Base-by-base conservation (phyloP, 2,797 vertebrate species). In the Sciurus vulgaris region DNA sequence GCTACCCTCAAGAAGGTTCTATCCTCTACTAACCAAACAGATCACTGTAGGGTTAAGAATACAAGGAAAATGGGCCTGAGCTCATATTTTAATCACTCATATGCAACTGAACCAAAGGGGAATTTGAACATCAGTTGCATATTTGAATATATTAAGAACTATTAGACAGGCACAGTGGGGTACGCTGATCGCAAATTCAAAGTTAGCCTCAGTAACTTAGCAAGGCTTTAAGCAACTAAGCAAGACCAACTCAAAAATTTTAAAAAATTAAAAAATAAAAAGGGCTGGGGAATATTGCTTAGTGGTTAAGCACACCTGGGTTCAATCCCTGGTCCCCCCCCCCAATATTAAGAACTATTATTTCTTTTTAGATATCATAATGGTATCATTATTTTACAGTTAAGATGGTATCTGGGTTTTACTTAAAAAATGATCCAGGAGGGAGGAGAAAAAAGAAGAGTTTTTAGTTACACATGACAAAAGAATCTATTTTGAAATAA, bases 371-470 rank as follows among this genome's bases (percentile, higher is more conserved):
- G 24, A 14, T 96, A 17, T 94, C n/a, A 61, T 67, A 94, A 3
- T 84, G 7, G 47, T 84, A 92, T 47, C 26, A 82, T 35, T 86
- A 92, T 92, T 95, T 51, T 89, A 85, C 10, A 92, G 18, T 7
- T 93, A 38, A 95, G 86, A 90, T 73, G 30, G 44, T 47, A 35
- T 49, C 44, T 96, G 20, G 5, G 49, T 86, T 94, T 95, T 89
- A 12, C 72, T 92, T 86, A 49, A 91, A 91, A 86, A 91, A 94
- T 79, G 86, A 93, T 47, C n/a, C 61, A 86, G 51, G n/a, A 82
- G 20, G 79, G 63, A 96, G 13, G 47, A 56, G 8, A 56, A 56
- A 56, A 56, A 56, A 56, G 7, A 56, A 56, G 0, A 56, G 18
- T 56, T 56, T 22, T 22, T 22, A 56, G 54, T 56, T 17, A 56